These are phyloP conservation scores for Hippoglossus stenolepis DNA, from an alignment of 2,113 vertebrate genomes.

Conservation along the genomic window DNA sequence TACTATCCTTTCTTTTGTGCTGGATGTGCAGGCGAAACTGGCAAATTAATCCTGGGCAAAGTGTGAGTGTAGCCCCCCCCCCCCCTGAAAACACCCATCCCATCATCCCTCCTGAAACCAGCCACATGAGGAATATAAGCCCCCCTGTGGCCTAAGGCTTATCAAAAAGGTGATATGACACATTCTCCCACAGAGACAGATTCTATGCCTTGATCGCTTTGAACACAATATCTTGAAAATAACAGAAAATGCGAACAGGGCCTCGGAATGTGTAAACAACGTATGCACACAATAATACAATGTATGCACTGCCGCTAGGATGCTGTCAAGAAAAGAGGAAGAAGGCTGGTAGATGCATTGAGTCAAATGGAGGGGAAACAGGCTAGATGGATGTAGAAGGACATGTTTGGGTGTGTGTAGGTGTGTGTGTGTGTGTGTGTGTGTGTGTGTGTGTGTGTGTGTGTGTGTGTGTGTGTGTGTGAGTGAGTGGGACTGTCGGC, in stretches of 20 bases:
- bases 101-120: constrained; percentile 10
- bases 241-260: constrained; percentile 6
- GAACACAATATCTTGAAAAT: constrained; percentile 19
- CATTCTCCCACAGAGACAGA: constrained; percentile 11
- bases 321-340: constrained; percentile 28
- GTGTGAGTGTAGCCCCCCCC: not conserved
- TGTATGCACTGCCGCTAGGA: constrained; percentile 26
- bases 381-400: constrained; percentile 25
- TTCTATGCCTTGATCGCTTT: constrained; percentile 35
- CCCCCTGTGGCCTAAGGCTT: constrained; percentile 10
- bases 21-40: constrained; percentile 18
- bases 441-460: constrained; percentile 21
- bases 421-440: constrained; percentile 19
- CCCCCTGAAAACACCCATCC: constrained; percentile 28
- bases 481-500: constrained; percentile 9
- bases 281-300: not conserved
- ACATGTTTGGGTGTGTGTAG: constrained; percentile 1
- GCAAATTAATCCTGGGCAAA: constrained; percentile 50
- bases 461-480: not conserved
- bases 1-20: constrained; percentile 40
- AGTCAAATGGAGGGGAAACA: constrained; percentile 27
- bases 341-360: constrained; percentile 1
- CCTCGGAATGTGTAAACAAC: constrained; percentile 32
- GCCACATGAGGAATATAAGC: constrained; percentile 5
- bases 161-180: constrained; percentile 47